phyloP scores from a whole-genome alignment of 2,797 vertebrate species.

The Lagodon rhomboides region DNA sequence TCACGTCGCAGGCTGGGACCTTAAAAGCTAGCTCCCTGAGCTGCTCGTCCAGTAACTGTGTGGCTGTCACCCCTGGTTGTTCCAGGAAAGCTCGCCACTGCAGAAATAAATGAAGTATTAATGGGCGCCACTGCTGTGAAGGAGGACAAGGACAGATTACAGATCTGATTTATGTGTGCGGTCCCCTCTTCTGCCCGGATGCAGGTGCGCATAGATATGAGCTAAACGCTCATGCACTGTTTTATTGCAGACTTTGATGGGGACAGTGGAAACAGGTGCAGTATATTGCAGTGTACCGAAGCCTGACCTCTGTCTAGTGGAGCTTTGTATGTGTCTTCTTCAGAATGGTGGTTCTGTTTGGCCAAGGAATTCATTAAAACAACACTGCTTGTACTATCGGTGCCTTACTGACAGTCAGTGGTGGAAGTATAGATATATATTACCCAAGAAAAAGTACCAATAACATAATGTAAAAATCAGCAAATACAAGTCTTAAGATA shows the following conservation, averaged over 20 bases:
- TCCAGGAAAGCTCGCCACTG: slow-evolving; percentile 36
- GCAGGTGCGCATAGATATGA: slow-evolving; percentile 63
- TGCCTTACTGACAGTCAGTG: not conserved
- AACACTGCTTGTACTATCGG: not conserved
- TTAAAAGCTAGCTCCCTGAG: slow-evolving; percentile 33
- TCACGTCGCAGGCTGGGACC: slow-evolving; percentile 42
- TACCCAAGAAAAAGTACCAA: no score
- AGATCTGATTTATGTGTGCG: slow-evolving; percentile 71
- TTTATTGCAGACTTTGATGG: slow-evolving; percentile 52
- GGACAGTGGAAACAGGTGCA: slow-evolving; percentile 41
- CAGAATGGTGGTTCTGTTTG: not conserved
- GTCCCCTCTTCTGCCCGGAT: slow-evolving; percentile 21
- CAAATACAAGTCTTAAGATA: not conserved
- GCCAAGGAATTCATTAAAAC: slow-evolving; percentile 11
- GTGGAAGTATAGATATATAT: not conserved
- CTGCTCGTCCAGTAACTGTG: slow-evolving; percentile 31
- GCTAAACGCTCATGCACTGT: slow-evolving; percentile 29
- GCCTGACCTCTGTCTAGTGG: slow-evolving; percentile 39
- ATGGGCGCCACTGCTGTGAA: slow-evolving; percentile 50
- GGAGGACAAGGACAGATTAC: slow-evolving; percentile 62
- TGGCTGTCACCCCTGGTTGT: slow-evolving; percentile 52
- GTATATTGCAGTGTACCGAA: slow-evolving; percentile 42
- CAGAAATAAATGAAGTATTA: slow-evolving; percentile 70
- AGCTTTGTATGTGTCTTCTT: slow-evolving; percentile 10
- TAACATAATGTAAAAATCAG: not conserved